Percentiles rank a stretch among this genome's conserved stretches.
phyloP scores from a whole-genome alignment of 1,140 invertebrate genomes.

The Aphelinus atriplicis region DNA sequence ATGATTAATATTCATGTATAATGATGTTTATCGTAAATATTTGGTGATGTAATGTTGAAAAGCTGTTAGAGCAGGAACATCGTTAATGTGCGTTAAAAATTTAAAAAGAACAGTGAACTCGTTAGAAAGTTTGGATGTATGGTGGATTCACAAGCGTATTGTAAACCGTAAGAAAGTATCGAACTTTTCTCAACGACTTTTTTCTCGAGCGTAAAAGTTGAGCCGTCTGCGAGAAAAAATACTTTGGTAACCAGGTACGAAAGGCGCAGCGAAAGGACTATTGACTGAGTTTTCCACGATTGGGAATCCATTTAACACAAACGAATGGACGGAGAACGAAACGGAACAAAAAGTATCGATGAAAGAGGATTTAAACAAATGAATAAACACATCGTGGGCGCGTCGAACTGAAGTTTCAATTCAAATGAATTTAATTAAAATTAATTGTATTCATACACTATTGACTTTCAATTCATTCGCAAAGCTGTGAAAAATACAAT shows the following conservation, averaged over 20 bases:
- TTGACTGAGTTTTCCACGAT: not conserved
- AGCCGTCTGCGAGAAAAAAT: not conserved
- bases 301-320: slow-evolving; percentile 4
- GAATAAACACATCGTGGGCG: not conserved
- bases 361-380: not conserved
- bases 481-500: too few species aligned
- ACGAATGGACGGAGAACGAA: not conserved
- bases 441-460: not conserved
- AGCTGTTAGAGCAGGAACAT: too few species aligned
- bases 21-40: too few species aligned
- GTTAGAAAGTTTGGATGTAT: too few species aligned
- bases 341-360: not conserved
- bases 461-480: slow-evolving; percentile 2
- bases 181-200: not conserved
- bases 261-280: not conserved
- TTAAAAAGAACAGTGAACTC: too few species aligned
- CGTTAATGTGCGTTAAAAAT: too few species aligned
- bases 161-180: not conserved
- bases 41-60: too few species aligned
- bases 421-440: slow-evolving; percentile 13
- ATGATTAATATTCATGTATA: too few species aligned
- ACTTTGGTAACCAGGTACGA: not conserved
- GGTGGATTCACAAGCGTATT: too few species aligned
- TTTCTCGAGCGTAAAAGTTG: not conserved
- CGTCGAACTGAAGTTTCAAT: not conserved